phyloP scores from a whole-genome alignment of 2,113 vertebrate species.

The Alectura lathami region DNA sequence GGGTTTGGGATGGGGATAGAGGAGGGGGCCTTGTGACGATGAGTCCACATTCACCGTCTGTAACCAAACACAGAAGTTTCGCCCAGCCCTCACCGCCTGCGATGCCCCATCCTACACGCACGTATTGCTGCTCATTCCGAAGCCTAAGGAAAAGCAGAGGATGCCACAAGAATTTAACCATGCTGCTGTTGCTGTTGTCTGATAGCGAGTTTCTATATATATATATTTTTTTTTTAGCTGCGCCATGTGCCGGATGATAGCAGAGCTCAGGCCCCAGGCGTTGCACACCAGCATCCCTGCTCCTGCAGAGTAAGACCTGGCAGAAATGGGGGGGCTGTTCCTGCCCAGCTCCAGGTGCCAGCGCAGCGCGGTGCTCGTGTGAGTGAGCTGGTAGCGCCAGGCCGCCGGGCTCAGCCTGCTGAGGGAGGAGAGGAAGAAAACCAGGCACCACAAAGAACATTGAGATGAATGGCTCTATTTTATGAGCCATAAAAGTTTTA shows the following conservation, averaged over 20 bases:
- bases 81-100: neutral
- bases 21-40: neutral
- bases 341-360: conserved; percentile 26
- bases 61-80: conserved; percentile 27
- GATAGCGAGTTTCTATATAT: neutral
- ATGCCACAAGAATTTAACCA: neutral
- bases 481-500: conserved; percentile 99
- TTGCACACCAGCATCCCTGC: neutral
- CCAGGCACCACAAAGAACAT: conserved; percentile 79
- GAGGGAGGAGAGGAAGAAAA: neutral
- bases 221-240: neutral
- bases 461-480: conserved; percentile 94
- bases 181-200: neutral
- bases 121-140: neutral
- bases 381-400: conserved; percentile 10
- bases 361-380: conserved; percentile 12
- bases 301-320: neutral
- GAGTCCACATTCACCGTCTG: conserved; percentile 17
- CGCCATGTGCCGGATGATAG: neutral
- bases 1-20: neutral
- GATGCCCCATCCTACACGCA: neutral
- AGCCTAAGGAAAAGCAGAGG: neutral
- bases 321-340: neutral
- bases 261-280: neutral
- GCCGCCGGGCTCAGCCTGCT: conserved; percentile 56